Evolutionary conservation across 2,888 invertebrate species (phyloP).

Genomic region (Sylvicola fuscatus): DNA sequence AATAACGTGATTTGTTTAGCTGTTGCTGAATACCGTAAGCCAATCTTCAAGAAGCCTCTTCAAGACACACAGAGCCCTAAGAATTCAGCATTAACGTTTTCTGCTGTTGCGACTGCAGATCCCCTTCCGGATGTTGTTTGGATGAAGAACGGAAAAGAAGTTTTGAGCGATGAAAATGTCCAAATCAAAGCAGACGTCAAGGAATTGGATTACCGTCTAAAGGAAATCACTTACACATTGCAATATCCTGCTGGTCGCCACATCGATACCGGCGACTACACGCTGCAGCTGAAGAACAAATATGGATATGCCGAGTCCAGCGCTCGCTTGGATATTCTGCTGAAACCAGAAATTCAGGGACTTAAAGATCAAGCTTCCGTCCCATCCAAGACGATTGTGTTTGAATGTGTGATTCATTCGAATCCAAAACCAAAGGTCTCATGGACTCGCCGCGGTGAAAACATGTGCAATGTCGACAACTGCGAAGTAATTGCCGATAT

Average conservation of each 20-base stretch:
- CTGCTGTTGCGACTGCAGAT: constrained; percentile 66
- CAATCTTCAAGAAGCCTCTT: constrained; percentile 47
- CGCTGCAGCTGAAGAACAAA: constrained; percentile 57
- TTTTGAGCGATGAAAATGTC: constrained; percentile 33
- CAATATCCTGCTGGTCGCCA: constrained; percentile 48
- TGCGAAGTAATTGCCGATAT: constrained; percentile 26
- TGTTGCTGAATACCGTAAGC: constrained; percentile 55
- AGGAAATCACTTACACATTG: constrained; percentile 61
- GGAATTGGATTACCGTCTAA: constrained; percentile 51
- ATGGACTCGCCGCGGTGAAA: constrained; percentile 36
- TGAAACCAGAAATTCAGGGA: constrained; percentile 59
- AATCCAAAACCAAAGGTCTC: constrained; percentile 77
- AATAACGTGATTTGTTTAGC: constrained; percentile 26
- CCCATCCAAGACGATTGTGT: constrained; percentile 57
- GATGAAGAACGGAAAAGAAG: constrained; percentile 52
- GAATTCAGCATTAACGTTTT: constrained; percentile 41
- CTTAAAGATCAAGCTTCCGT: constrained; percentile 50
- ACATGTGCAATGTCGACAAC: constrained; percentile 23
- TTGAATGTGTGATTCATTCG: constrained; percentile 66
- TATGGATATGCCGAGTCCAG: constrained; percentile 54
- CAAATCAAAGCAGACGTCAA: constrained; percentile 40
- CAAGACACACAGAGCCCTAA: constrained; percentile 49
- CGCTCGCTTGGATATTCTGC: constrained; percentile 55
- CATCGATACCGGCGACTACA: constrained; percentile 65
- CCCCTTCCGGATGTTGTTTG: constrained; percentile 76